Base-by-base conservation (phyloP, 2,113 vertebrate species). In the Lontra canadensis region DNA sequence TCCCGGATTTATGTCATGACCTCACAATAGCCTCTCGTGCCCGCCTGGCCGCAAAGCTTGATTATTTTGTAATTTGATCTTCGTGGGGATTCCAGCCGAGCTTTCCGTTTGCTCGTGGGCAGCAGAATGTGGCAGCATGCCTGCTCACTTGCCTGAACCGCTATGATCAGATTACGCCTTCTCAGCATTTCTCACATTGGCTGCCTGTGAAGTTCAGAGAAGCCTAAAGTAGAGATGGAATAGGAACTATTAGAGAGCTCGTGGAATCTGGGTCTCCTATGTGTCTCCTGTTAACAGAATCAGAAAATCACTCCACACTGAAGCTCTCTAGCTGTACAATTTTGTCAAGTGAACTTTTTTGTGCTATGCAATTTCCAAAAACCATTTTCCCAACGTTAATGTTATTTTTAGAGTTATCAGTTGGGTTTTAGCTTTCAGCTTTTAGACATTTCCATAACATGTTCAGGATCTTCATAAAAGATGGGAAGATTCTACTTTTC, bases 61-160 rank as follows among this genome's bases (percentile, higher is more conserved):
- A 82, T 96, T 88, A 95, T 96, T 96, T 88, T 97, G 85, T 87
- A 97, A 97, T 96, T 95, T 88, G 95, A 97, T 97, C 96, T 97
- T 96, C 55, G 85, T 88, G 73, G 84, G 93, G 90, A 97, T 95
- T 93, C 96, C 96, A 96, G 86, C 91, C 36, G 2, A 47, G 67
- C 61, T 82, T 95, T 88, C 81, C 80, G 92, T 90, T 95, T 83
- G 95, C 95, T 96, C 59, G 4, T 67, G 73, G 97, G 94, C 94
- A 96, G 90, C 92, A 94, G 59, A 97, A 86, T 39, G 94, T 96
- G 97, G 97, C 94, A 81, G 94, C 86, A 0, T 86, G 96, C 97
- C 97, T 96, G 93, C 80, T 95, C 85, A 76, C 95, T 97, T 94
- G 93, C 96, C 88, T 94, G 84, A 55, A 90, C 67, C 29, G 26